Base-by-base conservation (phyloP, 2,888 invertebrate genomes). In the Cactoblastis cactorum region DNA sequence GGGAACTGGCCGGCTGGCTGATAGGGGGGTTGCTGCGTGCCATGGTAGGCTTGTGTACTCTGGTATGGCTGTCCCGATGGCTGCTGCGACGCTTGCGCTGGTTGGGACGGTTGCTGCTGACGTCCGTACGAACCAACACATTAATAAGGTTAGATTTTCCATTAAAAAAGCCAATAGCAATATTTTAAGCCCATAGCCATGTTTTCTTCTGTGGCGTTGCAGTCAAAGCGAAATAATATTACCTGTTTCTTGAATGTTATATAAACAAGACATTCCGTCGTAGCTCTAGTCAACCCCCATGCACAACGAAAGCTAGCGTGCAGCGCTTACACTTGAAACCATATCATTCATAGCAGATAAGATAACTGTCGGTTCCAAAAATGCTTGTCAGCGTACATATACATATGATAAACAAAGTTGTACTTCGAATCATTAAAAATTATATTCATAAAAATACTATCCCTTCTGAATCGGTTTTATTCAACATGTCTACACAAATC, bases 141-240 rank as follows among this genome's bases (percentile, higher is more conserved):
- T 89, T 89, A 89, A 88, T 88, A 87, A 89, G 89, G 89, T 89
- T 89, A 89, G 89, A 88, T 89, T 89, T 88, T 89, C 88, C 86
- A 83, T 87, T 75, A 28, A 81, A 67, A 72, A 86, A 86, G 83
- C 86, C 78, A 81, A 78, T 75, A 89, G 88, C 88, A 88, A 89
- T 77, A 70, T 67, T 69, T 71, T 84, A 87, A 87, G 84, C 78
- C 70, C 78, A 83, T 88, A 88, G 87, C 83, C 88, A 77, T 67
- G 70, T 68, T 63, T 69, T 73, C 67, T 69, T 72, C 37, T 61
- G 76, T 80, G 83, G 80, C 83, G 67, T 74, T 83, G 87, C 88
- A 71, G 71, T 72, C 75, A 67, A 74, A 89, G 88, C 88, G 76
- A 80, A 79, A 74, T 74, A 83, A 80, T 74, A 67, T 87, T 88